A percentile compares a stretch with the other conserved stretches of the same genome.
Evolutionary conservation across 2,113 vertebrate species (phyloP).

Genomic region (Erinaceus europaeus): DNA sequence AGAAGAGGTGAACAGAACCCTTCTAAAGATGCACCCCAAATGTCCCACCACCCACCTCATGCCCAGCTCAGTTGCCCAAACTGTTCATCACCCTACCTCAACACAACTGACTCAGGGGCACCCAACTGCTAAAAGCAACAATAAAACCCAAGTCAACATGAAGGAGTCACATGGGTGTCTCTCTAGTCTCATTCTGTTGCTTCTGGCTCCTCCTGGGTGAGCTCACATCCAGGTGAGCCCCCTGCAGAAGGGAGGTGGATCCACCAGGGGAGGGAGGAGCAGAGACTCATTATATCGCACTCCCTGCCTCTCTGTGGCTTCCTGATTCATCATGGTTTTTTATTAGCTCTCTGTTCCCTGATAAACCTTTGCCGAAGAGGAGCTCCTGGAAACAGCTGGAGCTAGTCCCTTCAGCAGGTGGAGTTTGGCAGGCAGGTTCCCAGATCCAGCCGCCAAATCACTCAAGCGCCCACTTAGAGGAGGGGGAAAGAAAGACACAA

Average conservation of each 20-base stretch:
- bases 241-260: not conserved
- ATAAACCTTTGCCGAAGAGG: slow-evolving; percentile 59
- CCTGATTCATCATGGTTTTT: slow-evolving; percentile 69
- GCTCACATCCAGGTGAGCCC: not conserved
- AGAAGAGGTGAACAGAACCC: not conserved
- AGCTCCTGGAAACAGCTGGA: slow-evolving; percentile 61
- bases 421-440: slow-evolving; percentile 54
- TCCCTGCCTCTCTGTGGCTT: not conserved
- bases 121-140: not conserved
- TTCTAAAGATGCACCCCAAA: accelerated
- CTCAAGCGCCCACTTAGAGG: slow-evolving; percentile 39
- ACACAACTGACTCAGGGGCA: accelerated
- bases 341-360: slow-evolving; percentile 64
- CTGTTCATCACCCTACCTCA: not conserved
- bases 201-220: not conserved
- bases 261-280: accelerated
- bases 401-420: slow-evolving; percentile 68
- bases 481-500: not conserved
- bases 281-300: not conserved
- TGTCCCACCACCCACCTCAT: accelerated
- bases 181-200: not conserved
- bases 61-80: accelerated
- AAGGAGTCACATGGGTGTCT: accelerated
- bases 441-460: slow-evolving; percentile 53
- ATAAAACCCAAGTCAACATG: not conserved